These are phyloP conservation scores for Heterocephalus glaber DNA, from an alignment of 2,113 vertebrate species.

Conservation along the genomic window DNA sequence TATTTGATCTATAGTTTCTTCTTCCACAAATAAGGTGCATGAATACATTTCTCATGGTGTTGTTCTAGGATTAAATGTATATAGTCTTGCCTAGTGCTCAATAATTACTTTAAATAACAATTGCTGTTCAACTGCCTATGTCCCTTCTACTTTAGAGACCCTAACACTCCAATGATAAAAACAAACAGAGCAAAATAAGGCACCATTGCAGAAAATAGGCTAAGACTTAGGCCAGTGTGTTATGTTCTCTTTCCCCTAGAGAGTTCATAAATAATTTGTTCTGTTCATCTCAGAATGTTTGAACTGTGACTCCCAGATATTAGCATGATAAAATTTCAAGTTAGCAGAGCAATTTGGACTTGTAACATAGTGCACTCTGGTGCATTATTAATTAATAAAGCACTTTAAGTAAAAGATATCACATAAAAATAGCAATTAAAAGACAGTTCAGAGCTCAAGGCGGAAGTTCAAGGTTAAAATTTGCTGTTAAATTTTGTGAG, in stretches of 20 bases:
- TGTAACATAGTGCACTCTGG: not conserved
- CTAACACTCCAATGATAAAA: not conserved
- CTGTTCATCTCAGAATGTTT: not conserved
- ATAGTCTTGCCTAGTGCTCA: not conserved
- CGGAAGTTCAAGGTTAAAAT: not conserved
- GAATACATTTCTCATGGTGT: not conserved
- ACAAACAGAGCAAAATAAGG: not conserved
- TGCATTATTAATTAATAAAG: conserved; percentile 14
- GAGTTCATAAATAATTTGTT: not conserved
- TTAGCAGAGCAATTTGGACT: not conserved
- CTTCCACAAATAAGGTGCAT: not conserved
- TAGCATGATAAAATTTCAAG: conserved; percentile 2
- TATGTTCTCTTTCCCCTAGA: not conserved
- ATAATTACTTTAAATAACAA: not conserved
- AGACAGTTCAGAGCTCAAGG: not conserved
- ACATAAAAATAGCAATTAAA: not conserved
- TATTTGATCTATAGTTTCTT: not conserved
- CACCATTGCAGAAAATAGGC: not conserved
- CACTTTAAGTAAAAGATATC: not conserved
- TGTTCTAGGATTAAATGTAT: not conserved
- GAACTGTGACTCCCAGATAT: not conserved
- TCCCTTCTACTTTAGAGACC: not conserved
- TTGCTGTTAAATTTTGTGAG: not conserved
- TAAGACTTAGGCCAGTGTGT: not conserved
- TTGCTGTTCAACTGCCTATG: not conserved